Conservation (phyloP, 2,797 vertebrate genomes). For the Rachycentron canadum region DNA sequence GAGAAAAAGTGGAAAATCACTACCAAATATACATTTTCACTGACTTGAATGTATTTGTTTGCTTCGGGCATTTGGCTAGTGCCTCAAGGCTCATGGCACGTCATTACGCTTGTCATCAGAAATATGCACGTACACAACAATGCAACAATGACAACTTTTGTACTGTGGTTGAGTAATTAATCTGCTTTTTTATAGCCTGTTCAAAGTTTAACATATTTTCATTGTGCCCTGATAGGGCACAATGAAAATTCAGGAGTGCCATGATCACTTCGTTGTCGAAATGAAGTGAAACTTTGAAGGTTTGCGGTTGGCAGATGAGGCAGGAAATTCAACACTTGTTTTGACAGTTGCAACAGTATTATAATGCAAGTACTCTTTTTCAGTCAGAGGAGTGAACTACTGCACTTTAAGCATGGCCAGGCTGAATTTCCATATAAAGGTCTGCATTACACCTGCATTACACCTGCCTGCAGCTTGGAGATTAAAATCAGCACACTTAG, state of each 20-base stretch:
- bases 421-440: slow-evolving; percentile 21
- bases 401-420: not conserved
- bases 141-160: slow-evolving; percentile 26
- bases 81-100: not conserved
- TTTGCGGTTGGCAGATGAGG: slow-evolving; percentile 58
- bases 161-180: slow-evolving; percentile 9
- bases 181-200: slow-evolving; percentile 11
- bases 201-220: slow-evolving; percentile 11
- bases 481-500: slow-evolving; percentile 24
- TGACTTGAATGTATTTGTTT: not conserved
- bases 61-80: not conserved
- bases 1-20: not conserved
- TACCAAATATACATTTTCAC: not conserved
- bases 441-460: not conserved
- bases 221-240: not conserved
- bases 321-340: slow-evolving; percentile 76
- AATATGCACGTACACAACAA: slow-evolving; percentile 43
- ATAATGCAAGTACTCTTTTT: slow-evolving; percentile 36
- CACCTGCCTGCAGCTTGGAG: not conserved
- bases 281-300: slow-evolving; percentile 56
- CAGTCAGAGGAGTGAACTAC: slow-evolving; percentile 50
- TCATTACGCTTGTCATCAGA: slow-evolving; percentile 25
- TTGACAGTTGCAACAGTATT: slow-evolving; percentile 75
- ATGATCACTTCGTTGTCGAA: slow-evolving; percentile 18
- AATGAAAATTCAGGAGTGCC: not conserved